phyloP scores from a whole-genome alignment of 1,140 invertebrate genomes.

The Drosophila saltans region DNA sequence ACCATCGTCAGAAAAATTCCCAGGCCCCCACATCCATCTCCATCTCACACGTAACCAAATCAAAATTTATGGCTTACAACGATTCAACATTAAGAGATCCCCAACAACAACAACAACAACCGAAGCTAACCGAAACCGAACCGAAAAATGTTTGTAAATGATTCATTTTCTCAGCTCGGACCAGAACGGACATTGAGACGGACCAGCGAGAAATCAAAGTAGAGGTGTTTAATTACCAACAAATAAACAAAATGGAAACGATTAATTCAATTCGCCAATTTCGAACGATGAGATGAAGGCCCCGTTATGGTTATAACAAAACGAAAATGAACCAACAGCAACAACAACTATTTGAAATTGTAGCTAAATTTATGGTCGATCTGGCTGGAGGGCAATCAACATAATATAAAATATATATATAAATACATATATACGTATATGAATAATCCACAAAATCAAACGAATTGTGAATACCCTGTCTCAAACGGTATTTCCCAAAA shows the following conservation, averaged over 20 bases:
- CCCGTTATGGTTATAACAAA: conserved; percentile 67
- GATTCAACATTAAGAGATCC: conserved; percentile 75
- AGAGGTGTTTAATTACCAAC: conserved; percentile 82
- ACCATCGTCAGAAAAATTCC: conserved; percentile 53
- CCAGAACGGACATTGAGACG: conserved; percentile 7
- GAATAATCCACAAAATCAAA: background rate
- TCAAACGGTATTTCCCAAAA: too few relatives aligned
- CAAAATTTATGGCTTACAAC: conserved; percentile 78
- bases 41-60: conserved; percentile 37
- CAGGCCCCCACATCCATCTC: conserved; percentile 57
- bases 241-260: conserved; percentile 81
- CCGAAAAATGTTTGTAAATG: conserved; percentile 61
- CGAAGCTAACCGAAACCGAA: conserved; percentile 8
- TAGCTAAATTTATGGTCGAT: conserved; percentile 72
- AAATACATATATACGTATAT: background rate
- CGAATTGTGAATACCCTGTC: background rate
- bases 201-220: conserved; percentile 76
- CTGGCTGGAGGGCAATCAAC: conserved; percentile 54
- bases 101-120: conserved; percentile 30
- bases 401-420: conserved; percentile 22
- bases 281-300: conserved; percentile 52
- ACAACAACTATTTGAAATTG: conserved; percentile 68
- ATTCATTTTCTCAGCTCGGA: conserved; percentile 66
- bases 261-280: conserved; percentile 82
- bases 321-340: conserved; percentile 24